Percentiles rank a stretch among this genome's conserved stretches.
phyloP scores from a whole-genome alignment of 2,797 vertebrate species.

The Lepus oiostolus region DNA sequence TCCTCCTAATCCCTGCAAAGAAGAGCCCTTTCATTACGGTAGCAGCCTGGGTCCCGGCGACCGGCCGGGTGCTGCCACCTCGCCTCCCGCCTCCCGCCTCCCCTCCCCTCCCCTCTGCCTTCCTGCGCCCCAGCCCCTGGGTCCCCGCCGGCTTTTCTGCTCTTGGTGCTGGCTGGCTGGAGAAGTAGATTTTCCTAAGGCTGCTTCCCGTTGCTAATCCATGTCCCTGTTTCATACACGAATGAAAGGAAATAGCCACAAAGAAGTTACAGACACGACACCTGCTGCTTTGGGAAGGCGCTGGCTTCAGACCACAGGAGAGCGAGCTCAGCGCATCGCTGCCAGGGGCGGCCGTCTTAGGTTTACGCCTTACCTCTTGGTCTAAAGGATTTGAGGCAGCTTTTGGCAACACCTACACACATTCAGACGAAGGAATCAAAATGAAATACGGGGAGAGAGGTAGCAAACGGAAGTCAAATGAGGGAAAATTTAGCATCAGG shows the following conservation, averaged over 20 bases:
- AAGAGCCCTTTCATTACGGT: conserved; percentile 87
- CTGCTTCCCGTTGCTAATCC: not conserved
- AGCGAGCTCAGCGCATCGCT: rapidly evolving
- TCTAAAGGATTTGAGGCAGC: not conserved
- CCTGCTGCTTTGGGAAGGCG: not conserved
- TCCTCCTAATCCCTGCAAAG: conserved; percentile 94
- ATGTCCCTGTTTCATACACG: not conserved
- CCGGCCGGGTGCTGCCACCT: conserved; percentile 76
- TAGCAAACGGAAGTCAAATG: not conserved
- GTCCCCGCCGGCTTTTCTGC: conserved; percentile 67
- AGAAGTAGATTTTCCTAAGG: not conserved
- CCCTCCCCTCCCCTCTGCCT: conserved; percentile 74
- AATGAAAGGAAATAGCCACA: not conserved
- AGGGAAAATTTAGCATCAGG: not conserved
- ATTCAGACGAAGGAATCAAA: conserved; percentile 12
- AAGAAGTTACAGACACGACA: not conserved
- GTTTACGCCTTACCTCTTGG: not conserved
- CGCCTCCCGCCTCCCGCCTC: not conserved
- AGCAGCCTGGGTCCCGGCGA: conserved; percentile 80
- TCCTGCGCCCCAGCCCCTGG: not conserved
- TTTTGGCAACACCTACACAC: not conserved
- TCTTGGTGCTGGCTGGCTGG: not conserved
- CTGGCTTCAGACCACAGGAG: not conserved
- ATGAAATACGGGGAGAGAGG: not conserved
- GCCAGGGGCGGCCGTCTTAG: rapidly evolving